Base-by-base conservation (phyloP, 2,113 vertebrate species). In the Stomatorhinus ivindoensis region DNA sequence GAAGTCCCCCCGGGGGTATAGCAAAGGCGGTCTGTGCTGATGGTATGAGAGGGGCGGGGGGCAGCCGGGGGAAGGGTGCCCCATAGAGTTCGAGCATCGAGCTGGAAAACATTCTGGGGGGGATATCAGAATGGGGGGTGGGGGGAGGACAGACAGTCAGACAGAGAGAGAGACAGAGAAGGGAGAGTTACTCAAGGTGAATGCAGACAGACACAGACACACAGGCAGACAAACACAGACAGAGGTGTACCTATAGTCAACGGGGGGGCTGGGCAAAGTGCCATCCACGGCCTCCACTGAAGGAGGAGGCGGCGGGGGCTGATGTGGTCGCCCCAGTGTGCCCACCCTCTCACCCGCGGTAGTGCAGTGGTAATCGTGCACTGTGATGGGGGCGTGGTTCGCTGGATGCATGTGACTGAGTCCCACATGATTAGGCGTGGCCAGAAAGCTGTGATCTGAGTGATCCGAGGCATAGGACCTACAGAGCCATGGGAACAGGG, bases 1-100 rank as follows among this genome's bases (percentile, higher is more conserved):
- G 88, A 3, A 96, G 95, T 47, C 96, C 92, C 92, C 96, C 96
- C 69, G 96, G 93, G 50, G 97, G 97, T 86, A 96, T 97, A 89
- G 96, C 97, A 90, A 98, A 98, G 24, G 97, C 97, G 24, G 97
- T 98, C 93, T 98, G 97, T 91, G 97, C 96, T 47, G 98, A 98
- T 88, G 97, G 97, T 91, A 98, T 98, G 91, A 96, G 91, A 31
- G 97, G 97, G 0, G 96, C 96, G 0, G 95, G 94, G 0, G 95
- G 94, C 51, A 95, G 95, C 3, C 95, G 95, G 1, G 95, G 96
- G 3, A 95, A 95, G 90, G 95, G 88, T 87, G 96, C 96, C 93
- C 92, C 94, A 85, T 96, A 96, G 91, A 95, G 96, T 58, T 97
- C 96, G 89, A 95, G 94, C 86, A 96, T 94, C 93, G 96, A 96